phyloP scores from a whole-genome alignment of 2,888 invertebrate species.

The Labia minor region DNA sequence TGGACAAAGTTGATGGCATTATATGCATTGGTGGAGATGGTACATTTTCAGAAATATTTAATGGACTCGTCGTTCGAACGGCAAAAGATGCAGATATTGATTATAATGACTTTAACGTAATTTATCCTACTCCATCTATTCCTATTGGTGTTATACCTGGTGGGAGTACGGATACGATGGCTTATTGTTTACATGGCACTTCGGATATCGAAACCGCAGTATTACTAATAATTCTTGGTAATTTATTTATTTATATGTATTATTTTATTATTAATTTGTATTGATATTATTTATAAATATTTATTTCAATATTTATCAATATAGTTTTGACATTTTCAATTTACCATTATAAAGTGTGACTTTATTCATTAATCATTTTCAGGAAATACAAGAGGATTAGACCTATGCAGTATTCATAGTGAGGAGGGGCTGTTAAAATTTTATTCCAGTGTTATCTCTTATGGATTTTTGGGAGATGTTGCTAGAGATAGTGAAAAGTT shows the following conservation, averaged over 20 bases:
- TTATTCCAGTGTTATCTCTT: constrained; percentile 67
- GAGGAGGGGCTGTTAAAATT: constrained; percentile 49
- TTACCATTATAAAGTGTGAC: too few relatives aligned
- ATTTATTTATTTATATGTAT: constrained; percentile 26
- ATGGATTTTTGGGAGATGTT: constrained; percentile 77
- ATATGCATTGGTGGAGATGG: constrained; percentile 81
- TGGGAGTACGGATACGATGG: constrained; percentile 67
- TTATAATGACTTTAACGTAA: constrained; percentile 42
- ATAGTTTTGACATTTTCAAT: too few relatives aligned
- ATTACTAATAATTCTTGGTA: constrained; percentile 67
- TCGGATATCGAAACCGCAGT: constrained; percentile 68
- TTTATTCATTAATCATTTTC: too few relatives aligned
- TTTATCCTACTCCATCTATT: constrained; percentile 41
- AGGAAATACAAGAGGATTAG: constrained; percentile 59
- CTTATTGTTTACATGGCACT: constrained; percentile 66
- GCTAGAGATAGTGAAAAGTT: constrained; percentile 66
- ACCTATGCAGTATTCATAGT: constrained; percentile 61
- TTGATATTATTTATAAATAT: too few relatives aligned
- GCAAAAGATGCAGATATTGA: constrained; percentile 44
- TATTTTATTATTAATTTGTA: too few relatives aligned
- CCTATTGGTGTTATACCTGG: constrained; percentile 62
- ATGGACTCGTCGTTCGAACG: constrained; percentile 53
- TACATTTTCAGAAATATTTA: constrained; percentile 69
- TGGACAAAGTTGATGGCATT: constrained; percentile 48
- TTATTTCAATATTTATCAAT: too few relatives aligned